These are phyloP conservation scores for Acromyrmex heyeri DNA, from an alignment of 1,140 invertebrate genomes.

Conservation along the genomic window DNA sequence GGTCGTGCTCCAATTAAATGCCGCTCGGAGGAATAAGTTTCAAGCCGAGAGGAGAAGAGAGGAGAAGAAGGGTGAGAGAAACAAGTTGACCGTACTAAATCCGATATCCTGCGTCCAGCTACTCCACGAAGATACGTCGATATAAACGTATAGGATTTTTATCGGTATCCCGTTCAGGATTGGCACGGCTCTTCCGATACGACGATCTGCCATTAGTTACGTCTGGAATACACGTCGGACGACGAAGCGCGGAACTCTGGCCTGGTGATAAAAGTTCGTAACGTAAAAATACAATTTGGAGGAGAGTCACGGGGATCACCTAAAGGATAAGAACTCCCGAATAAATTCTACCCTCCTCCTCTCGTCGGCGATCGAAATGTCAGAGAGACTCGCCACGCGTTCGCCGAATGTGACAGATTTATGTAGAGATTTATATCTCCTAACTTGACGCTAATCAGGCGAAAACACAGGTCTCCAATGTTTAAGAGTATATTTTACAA, in stretches of 20 bases:
- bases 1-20: slow-evolving; percentile 56
- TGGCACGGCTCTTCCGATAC: slow-evolving; percentile 60
- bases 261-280: slow-evolving; percentile 50
- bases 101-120: slow-evolving; percentile 61
- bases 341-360: slow-evolving; percentile 30
- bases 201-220: slow-evolving; percentile 63
- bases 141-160: slow-evolving; percentile 65
- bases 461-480: neutral
- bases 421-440: slow-evolving; percentile 41
- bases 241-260: slow-evolving; percentile 43
- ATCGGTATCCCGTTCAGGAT: slow-evolving; percentile 62
- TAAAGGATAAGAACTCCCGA: slow-evolving; percentile 45
- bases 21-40: slow-evolving; percentile 50
- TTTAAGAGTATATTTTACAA: neutral
- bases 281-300: slow-evolving; percentile 64
- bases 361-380: slow-evolving; percentile 13
- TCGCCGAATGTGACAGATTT: slow-evolving; percentile 43
- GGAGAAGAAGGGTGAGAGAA: slow-evolving; percentile 29
- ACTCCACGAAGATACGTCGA: slow-evolving; percentile 58
- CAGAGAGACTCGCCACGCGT: slow-evolving; percentile 13
- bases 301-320: slow-evolving; percentile 37
- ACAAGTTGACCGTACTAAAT: slow-evolving; percentile 64
- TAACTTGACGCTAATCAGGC: slow-evolving; percentile 1
- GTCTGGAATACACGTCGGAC: slow-evolving; percentile 56
- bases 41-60: neutral